A percentile compares a stretch with the other conserved stretches of the same genome.
These are phyloP conservation scores for Ceyx melanurus DNA, from an alignment of 2,113 vertebrate genomes.

Conservation along the genomic window DNA sequence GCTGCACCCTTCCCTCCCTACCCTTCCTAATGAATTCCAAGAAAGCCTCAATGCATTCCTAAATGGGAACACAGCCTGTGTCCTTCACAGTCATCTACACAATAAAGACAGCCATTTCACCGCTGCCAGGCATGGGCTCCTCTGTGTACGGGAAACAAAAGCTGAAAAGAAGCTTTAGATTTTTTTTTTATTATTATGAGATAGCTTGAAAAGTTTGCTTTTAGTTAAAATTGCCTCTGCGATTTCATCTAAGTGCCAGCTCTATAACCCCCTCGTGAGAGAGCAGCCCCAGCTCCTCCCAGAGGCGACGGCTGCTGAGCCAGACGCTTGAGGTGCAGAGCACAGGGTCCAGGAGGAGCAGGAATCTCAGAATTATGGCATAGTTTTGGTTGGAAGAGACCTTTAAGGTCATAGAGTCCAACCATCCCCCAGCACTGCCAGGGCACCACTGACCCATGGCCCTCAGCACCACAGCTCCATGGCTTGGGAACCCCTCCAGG, in stretches of 20 bases:
- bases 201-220: slow-evolving; percentile 50
- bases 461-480: not conserved
- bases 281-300: not conserved
- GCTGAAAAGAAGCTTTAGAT: slow-evolving; percentile 38
- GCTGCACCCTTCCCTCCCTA: slow-evolving; percentile 32
- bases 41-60: slow-evolving; percentile 39
- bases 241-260: not conserved
- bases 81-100: slow-evolving; percentile 26
- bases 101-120: slow-evolving; percentile 38
- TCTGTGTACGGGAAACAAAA: slow-evolving; percentile 38
- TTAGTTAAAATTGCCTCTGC: slow-evolving; percentile 11
- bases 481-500: not conserved
- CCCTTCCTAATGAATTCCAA: slow-evolving; percentile 60
- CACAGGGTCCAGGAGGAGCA: fast-evolving
- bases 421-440: not conserved
- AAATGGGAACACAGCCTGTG: not conserved
- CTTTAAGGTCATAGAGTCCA: too few relatives aligned
- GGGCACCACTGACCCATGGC: not conserved
- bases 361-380: not conserved
- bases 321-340: fast-evolving
- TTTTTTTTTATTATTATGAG: slow-evolving; percentile 31
- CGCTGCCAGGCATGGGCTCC: slow-evolving; percentile 34
- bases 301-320: fast-evolving
- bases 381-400: not conserved
- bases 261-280: not conserved